Conservation (phyloP, 2,113 vertebrate species). For the Phalacrocorax pelagicus region DNA sequence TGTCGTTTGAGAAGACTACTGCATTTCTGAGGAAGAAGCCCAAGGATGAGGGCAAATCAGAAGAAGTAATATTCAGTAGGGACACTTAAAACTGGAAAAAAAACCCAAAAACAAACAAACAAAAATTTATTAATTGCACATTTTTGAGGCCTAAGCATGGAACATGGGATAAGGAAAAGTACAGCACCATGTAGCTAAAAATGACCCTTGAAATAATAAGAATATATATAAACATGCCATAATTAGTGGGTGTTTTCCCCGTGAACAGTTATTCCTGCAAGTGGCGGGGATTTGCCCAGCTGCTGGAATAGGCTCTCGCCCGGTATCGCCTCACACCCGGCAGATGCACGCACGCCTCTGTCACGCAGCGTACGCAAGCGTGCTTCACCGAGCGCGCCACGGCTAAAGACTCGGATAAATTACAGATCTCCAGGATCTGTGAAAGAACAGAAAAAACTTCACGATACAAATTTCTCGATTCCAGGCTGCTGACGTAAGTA, state of each 20-base stretch:
- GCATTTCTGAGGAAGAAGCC: background rate
- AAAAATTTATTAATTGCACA: background rate
- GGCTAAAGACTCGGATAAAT: background rate
- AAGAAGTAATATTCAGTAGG: background rate
- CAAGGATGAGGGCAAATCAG: background rate
- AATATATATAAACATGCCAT: rapidly evolving
- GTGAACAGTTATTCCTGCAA: background rate
- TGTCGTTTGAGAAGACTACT: background rate
- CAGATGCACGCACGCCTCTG: rapidly evolving
- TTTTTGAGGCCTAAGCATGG: background rate
- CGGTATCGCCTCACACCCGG: rapidly evolving
- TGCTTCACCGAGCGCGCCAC: background rate
- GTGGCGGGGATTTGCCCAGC: background rate
- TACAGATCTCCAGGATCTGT: background rate
- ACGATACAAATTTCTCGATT: background rate
- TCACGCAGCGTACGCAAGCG: background rate
- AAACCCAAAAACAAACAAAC: background rate
- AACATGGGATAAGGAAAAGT: background rate
- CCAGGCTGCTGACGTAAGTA: conserved; percentile 21
- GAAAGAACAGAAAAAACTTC: background rate
- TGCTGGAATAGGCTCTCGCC: background rate
- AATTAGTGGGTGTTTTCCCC: background rate
- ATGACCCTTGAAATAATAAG: background rate
- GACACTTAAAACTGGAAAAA: background rate
- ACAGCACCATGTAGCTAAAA: background rate